Evolutionary conservation across 1,140 invertebrate genomes (phyloP).

Genomic region (Mactra quadrangularis): DNA sequence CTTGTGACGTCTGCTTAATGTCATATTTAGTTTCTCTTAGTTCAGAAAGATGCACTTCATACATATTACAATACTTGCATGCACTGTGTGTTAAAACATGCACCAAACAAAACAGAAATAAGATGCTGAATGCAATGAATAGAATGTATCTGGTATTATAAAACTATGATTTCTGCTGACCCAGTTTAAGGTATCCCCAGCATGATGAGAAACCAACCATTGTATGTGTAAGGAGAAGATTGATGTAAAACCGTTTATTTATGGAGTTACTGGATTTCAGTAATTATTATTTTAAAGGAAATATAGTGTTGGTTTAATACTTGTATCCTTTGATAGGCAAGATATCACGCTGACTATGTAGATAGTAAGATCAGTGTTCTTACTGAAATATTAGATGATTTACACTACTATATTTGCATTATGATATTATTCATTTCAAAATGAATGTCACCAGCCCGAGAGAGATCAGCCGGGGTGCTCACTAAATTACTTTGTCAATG

Average conservation of each 20-base stretch:
- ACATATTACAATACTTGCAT: too few relatives aligned
- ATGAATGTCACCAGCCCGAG: conserved; percentile 35
- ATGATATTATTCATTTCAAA: conserved; percentile 55
- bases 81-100: too few relatives aligned
- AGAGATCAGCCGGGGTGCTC: conserved; percentile 10
- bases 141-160: too few relatives aligned
- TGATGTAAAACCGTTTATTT: conserved; percentile 16
- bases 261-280: conserved; percentile 21
- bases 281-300: conserved; percentile 19
- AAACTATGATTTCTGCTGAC: too few relatives aligned
- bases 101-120: too few relatives aligned
- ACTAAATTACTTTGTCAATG: conserved; percentile 38
- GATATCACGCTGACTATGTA: conserved; percentile 31
- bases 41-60: too few relatives aligned
- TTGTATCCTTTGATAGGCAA: conserved; percentile 8
- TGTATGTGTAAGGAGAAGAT: not conserved
- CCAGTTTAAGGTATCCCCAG: too few relatives aligned
- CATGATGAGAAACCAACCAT: too few relatives aligned
- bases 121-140: too few relatives aligned
- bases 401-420: conserved; percentile 46
- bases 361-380: not conserved
- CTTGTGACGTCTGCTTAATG: too few relatives aligned
- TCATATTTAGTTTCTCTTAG: too few relatives aligned
- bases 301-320: not conserved
- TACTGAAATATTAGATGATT: conserved; percentile 38